Evolutionary conservation across 2,113 vertebrate species (phyloP).

Genomic region (Malurus elegans): DNA sequence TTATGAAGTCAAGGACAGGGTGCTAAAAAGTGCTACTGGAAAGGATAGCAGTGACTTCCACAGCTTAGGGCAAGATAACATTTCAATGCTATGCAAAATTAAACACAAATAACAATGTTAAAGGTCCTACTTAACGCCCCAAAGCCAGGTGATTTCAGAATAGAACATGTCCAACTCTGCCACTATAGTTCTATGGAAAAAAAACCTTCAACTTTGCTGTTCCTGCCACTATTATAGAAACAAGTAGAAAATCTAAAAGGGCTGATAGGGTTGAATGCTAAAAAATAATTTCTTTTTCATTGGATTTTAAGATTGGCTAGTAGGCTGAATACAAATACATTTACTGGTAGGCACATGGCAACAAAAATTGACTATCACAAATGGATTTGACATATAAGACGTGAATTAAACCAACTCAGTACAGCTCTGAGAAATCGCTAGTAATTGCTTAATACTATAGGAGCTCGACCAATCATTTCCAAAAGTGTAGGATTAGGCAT

Average conservation of each 20-base stretch:
- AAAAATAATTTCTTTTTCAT: background rate
- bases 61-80: conserved; percentile 44
- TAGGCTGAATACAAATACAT: background rate
- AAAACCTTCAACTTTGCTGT: background rate
- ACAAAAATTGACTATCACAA: background rate
- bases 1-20: conserved; percentile 61
- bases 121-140: conserved; percentile 16
- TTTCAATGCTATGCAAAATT: conserved; percentile 43
- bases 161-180: background rate
- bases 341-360: background rate
- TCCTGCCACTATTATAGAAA: background rate
- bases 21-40: conserved; percentile 45
- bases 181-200: background rate
- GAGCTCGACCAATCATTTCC: background rate
- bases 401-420: background rate
- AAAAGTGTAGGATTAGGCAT: background rate
- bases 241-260: background rate
- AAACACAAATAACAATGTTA: conserved; percentile 57
- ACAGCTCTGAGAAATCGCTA: background rate
- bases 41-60: conserved; percentile 23
- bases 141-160: conserved; percentile 44
- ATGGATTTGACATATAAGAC: background rate
- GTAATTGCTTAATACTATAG: background rate
- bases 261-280: background rate
- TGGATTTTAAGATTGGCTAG: background rate